phyloP scores from a whole-genome alignment of 2,113 vertebrate genomes.

The Zosterops japonicus region DNA sequence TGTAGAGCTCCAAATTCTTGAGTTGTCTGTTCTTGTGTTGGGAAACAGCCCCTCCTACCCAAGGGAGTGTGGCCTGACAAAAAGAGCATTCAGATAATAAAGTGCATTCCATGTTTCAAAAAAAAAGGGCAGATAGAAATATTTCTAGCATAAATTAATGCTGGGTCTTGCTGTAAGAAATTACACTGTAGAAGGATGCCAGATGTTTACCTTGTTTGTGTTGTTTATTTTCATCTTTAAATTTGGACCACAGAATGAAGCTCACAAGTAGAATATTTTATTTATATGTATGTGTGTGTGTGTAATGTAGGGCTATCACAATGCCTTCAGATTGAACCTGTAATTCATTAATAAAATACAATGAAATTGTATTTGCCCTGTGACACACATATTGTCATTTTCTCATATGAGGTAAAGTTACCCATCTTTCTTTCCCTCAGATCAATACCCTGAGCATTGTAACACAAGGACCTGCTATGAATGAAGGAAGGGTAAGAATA shows the following conservation, averaged over 20 bases:
- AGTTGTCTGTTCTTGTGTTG: constrained; percentile 17
- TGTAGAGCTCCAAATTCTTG: neutral
- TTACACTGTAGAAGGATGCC: neutral
- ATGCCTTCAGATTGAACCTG: neutral
- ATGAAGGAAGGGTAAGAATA: neutral
- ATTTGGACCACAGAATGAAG: neutral
- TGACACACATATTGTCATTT: neutral
- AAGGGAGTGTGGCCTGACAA: constrained; percentile 17
- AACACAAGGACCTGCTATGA: neutral
- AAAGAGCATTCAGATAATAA: constrained; percentile 43
- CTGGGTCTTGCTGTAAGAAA: neutral
- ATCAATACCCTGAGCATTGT: neutral
- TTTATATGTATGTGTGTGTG: neutral
- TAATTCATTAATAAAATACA: neutral
- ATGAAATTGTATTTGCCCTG: neutral
- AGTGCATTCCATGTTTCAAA: constrained; percentile 1
- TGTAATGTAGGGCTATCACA: neutral
- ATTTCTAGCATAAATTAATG: neutral
- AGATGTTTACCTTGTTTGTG: neutral
- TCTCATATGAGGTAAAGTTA: neutral
- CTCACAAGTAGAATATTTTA: neutral
- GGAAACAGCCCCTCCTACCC: constrained; percentile 7
- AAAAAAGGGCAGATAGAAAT: constrained; percentile 11
- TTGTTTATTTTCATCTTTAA: neutral
- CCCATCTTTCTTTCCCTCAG: neutral